Evolutionary conservation across 2,888 invertebrate species (phyloP).

Genomic region (Epinotia brunnichana): DNA sequence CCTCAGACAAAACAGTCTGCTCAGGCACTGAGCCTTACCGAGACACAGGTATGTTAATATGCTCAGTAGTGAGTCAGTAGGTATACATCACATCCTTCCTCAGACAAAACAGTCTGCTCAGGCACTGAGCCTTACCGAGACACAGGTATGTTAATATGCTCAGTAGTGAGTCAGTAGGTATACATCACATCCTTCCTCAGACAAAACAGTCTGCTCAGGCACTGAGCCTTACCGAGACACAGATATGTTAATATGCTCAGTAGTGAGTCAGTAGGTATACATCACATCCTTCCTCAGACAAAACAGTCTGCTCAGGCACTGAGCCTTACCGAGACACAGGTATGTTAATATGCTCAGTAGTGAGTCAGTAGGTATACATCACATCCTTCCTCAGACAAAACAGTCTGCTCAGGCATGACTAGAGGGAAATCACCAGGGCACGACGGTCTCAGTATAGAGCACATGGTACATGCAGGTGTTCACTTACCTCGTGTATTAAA

Average conservation of each 20-base stretch:
- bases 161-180: too few species aligned
- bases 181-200: too few species aligned
- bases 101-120: constrained; percentile 94
- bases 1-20: constrained; percentile 99
- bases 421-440: too few species aligned
- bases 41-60: constrained; percentile 95
- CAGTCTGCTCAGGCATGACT: too few species aligned
- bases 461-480: too few species aligned
- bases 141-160: constrained; percentile 96
- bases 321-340: constrained; percentile 98
- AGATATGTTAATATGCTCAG: constrained; percentile 88
- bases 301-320: constrained; percentile 98
- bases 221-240: constrained; percentile 97
- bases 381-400: too few species aligned
- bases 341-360: too few species aligned
- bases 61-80: too few species aligned
- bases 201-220: constrained; percentile 98
- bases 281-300: neutral
- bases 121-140: constrained; percentile 96
- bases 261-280: too few species aligned
- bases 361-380: too few species aligned
- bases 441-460: too few species aligned
- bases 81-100: neutral
- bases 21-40: constrained; percentile 95
- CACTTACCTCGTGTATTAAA: too few species aligned